A percentile compares a stretch with the other conserved stretches of the same genome.
Conservation (phyloP, 2,113 vertebrate species). For the Actenoides hombroni region DNA sequence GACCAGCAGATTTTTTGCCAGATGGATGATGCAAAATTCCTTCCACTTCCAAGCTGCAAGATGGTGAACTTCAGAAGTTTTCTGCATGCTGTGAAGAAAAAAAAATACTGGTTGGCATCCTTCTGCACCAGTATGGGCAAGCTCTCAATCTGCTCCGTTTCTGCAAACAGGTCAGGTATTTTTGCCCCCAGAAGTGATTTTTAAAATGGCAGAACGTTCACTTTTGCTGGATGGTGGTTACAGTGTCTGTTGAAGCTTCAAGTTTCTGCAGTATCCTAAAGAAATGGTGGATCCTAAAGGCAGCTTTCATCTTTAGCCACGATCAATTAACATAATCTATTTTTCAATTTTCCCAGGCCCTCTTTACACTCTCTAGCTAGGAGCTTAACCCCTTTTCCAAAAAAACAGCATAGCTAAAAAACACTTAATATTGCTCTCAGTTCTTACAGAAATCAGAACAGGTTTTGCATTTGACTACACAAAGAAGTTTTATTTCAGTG, state of each 20-base stretch:
- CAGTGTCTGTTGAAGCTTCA: not conserved
- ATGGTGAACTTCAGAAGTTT: not conserved
- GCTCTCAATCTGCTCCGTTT: not conserved
- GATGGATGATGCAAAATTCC: not conserved
- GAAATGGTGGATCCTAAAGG: not conserved
- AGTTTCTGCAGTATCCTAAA: not conserved
- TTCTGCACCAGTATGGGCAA: not conserved
- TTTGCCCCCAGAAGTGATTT: not conserved
- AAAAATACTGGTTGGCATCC: not conserved
- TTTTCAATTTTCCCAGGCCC: slow-evolving; percentile 8
- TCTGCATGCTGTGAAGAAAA: not conserved
- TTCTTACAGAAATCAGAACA: not conserved
- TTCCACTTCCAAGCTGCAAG: not conserved
- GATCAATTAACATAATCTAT: slow-evolving; percentile 6
- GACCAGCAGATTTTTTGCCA: not conserved
- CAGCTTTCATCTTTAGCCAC: not conserved
- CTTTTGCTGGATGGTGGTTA: not conserved
- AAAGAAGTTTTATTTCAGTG: slow-evolving; percentile 34
- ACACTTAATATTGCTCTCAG: not conserved
- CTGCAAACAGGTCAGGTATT: not conserved
- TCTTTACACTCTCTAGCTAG: not conserved
- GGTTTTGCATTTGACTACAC: slow-evolving; percentile 4
- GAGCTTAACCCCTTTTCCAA: not conserved
- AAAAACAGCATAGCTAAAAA: not conserved
- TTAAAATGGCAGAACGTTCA: not conserved